Evolutionary conservation across 2,888 invertebrate genomes (phyloP), one percentile per base, ranked within the genome.

Genomic region (Drosophila incognita): DNA sequence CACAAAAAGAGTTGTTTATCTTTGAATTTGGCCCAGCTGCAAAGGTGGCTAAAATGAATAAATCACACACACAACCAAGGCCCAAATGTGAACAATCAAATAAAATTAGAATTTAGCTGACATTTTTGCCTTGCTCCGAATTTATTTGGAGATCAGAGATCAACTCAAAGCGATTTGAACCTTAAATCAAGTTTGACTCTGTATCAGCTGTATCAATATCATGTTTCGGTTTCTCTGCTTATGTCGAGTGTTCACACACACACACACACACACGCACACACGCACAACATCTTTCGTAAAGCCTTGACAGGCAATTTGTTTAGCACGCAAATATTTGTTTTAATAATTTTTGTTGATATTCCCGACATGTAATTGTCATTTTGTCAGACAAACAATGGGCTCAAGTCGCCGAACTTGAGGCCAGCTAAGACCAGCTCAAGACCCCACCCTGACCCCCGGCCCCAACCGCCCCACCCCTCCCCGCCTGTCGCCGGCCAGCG

Each of bases 281-380:
- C n/a, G 11, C 60, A 65, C 21, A 33, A 49, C 21, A 61, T 52
- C 40, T 60, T 53, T 21, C 35, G n/a, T 1, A 52, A 51, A 64
- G 63, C 52, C 67, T 40, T 64, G 79, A 79, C 80, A 72, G 76
- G 64, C 77, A 83, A 81, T 84, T 81, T 81, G 84, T 81, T 81
- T 67, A 64, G 66, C 74, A 21, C 35, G 54, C 61, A 81, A 81
- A 81, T 83, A 81, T 83, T 81, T 83, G 56, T 77, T 77, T 69
- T 74, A 66, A 79, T 79, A 82, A 82, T 79, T 73, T 62, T 70
- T 60, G 58, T 68, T 54, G 49, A 73, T 71, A 90, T 83, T 89
- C 79, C 68, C 66, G 76, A 83, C 89, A 76, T 90, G 85, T 90
- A 90, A 85, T 90, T 85, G 85, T 89, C 89, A 81, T 89, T 87